Percentiles rank a stretch among this genome's conserved stretches.
Evolutionary conservation across 2,888 invertebrate genomes (phyloP).

Genomic region (Dryomyza anilis): DNA sequence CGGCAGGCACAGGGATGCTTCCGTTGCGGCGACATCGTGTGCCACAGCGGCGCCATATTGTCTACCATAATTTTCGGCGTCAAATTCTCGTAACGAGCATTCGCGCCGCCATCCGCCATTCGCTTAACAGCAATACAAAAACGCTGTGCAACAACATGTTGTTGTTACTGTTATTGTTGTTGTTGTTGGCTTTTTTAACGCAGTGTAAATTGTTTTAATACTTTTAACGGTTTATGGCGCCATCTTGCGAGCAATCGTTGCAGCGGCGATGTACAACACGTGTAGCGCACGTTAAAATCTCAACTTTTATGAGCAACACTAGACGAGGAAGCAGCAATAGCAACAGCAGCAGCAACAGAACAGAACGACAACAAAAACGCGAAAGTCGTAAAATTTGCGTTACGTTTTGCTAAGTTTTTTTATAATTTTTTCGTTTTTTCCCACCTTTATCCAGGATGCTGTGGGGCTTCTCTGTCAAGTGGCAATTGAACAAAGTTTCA

Average conservation of each 20-base stretch:
- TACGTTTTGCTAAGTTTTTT: neutral
- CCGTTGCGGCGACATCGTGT: too few species aligned
- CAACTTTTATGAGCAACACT: conserved; percentile 53
- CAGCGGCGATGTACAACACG: conserved; percentile 47
- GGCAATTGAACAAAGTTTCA: conserved; percentile 41
- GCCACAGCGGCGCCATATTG: conserved; percentile 31
- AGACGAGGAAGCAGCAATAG: conserved; percentile 1
- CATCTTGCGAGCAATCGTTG: conserved; percentile 34
- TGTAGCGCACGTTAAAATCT: conserved; percentile 52
- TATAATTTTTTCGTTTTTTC: neutral
- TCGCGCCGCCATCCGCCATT: too few species aligned
- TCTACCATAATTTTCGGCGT: conserved; percentile 24
- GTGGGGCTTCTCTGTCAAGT: conserved; percentile 22
- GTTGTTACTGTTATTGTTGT: conserved; percentile 28
- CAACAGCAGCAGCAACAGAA: neutral
- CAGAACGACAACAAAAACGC: neutral
- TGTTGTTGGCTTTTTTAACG: conserved; percentile 41
- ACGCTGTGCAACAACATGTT: neutral
- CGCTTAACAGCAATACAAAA: too few species aligned
- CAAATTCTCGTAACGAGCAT: neutral
- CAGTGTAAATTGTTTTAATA: conserved; percentile 60
- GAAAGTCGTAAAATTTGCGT: conserved; percentile 19
- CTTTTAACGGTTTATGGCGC: conserved; percentile 39
- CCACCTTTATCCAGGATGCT: neutral
- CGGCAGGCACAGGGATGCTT: too few species aligned